A percentile compares a stretch with the other conserved stretches of the same genome.
These are phyloP conservation scores for Falco novaeseelandiae DNA, from an alignment of 2,797 vertebrate species.

Conservation along the genomic window DNA sequence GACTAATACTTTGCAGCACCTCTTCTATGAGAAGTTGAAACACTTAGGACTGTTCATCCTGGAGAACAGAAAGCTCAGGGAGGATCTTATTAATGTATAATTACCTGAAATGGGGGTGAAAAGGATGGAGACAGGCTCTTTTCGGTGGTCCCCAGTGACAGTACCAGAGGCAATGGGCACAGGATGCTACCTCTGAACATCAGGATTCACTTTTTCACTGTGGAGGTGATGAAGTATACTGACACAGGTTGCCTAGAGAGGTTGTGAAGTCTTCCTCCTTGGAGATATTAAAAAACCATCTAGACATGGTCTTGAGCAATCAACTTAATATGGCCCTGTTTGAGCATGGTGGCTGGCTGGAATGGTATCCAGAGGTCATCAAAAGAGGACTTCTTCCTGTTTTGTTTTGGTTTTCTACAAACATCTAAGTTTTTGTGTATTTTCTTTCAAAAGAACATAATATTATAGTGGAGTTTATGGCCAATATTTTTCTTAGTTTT, in stretches of 20 bases:
- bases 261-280: neutral
- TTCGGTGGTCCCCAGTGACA: too few species aligned
- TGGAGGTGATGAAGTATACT: neutral
- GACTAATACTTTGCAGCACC: neutral
- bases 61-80: neutral
- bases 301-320: neutral
- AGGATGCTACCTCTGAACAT: neutral
- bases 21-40: neutral
- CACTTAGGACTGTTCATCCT: neutral
- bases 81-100: too few species aligned
- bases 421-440: neutral
- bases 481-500: rapidly evolving
- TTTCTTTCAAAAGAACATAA: neutral
- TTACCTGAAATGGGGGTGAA: too few species aligned
- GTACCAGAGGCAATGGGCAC: neutral
- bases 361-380: neutral
- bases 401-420: neutral
- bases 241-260: neutral
- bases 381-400: neutral
- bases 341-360: neutral
- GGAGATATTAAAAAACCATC: neutral
- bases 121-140: too few species aligned
- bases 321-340: neutral
- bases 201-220: neutral
- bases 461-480: neutral